A percentile compares a stretch with the other conserved stretches of the same genome.
These are phyloP conservation scores for Pemphigus obesinymphae DNA, from an alignment of 1,140 invertebrate species.

Conservation along the genomic window DNA sequence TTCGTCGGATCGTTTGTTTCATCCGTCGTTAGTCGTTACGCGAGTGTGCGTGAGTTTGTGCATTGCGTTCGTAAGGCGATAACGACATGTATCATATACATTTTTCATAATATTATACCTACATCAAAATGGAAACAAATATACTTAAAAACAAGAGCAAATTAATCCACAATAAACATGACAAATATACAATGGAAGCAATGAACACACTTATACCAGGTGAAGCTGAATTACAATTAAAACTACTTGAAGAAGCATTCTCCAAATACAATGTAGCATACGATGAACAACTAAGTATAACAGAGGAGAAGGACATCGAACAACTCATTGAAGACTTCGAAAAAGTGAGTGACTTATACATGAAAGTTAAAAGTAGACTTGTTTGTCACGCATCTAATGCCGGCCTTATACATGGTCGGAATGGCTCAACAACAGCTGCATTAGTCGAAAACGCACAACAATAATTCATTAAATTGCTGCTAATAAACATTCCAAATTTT, in stretches of 20 bases:
- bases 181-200: no score
- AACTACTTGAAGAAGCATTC: not conserved
- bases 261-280: not conserved
- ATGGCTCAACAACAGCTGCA: not conserved
- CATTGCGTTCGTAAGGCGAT: no score
- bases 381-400: not conserved
- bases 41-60: no score
- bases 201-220: no score
- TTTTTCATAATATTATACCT: no score
- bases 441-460: not conserved
- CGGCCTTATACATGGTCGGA: no score
- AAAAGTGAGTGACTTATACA: not conserved
- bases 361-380: not conserved
- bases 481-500: not conserved
- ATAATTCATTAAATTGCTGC: not conserved
- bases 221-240: not conserved
- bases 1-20: no score
- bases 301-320: not conserved
- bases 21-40: no score
- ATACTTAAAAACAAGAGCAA: no score
- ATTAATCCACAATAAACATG: no score
- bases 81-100: no score
- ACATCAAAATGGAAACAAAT: no score
- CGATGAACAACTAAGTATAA: not conserved
- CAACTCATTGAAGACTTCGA: not conserved